Base-by-base conservation (phyloP, 2,797 vertebrate species). In the Picus viridis region DNA sequence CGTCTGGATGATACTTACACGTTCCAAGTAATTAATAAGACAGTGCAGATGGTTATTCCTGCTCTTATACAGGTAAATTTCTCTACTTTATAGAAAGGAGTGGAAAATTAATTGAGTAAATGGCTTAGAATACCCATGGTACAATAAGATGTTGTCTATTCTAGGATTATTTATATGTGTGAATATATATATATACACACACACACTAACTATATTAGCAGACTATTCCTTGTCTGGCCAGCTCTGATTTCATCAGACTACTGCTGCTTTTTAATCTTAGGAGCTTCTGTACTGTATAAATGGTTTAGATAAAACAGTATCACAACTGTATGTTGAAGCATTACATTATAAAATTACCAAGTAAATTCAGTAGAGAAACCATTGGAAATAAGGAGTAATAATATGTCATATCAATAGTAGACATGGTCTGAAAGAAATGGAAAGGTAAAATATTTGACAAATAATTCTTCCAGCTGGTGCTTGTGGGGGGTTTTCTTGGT, bases 1-100 rank as follows among this genome's bases (percentile, higher is more conserved):
- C 98, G 99, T 6, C 98, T 99, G 90, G 99, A 99, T 88, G 99
- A 99, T 91, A 94, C 98, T 68, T 99, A 99, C 96, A 99, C 99
- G 63, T 99, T 99, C 97, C 98, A 99, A 91, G 99, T 99, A 81
- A 99, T 99, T 94, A 98, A 98, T 91, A 98, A 98, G 97, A 99
- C 99, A 0, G 98, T 99, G 34, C 98, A 99, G 97, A 99, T 98
- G 91, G 98, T 99, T 89, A 98, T 99, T 80, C 99, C 99, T 11
- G 99, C 99, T 30, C 98, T 99, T 49, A 98, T 99, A 92, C 96
- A 98, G 98, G 99, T 99, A 96, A 82, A 53, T 73, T 30, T 90
- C 16, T 56, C 47, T 64, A 10, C 12, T 30, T 79, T 32, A 39
- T 77, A 39, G n/a, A 70, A 77, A 54, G 26, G 29, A 51, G 22